Evolutionary conservation across 2,888 invertebrate species (phyloP).

Genomic region (Chalcosyrphus nemorum): DNA sequence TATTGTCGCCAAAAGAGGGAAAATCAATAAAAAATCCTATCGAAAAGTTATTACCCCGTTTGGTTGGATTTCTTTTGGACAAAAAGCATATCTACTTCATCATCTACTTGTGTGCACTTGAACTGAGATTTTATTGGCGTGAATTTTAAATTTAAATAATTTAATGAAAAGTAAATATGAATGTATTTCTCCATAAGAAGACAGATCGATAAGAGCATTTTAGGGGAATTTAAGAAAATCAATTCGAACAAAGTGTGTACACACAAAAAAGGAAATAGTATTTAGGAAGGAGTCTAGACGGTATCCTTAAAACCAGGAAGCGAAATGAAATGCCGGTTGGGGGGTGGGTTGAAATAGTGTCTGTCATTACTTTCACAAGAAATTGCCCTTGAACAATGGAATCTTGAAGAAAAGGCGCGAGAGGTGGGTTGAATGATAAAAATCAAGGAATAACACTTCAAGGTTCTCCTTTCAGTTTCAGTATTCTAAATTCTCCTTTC

Average conservation of each 20-base stretch:
- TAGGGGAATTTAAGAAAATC: neutral
- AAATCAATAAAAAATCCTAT: constrained; percentile 49
- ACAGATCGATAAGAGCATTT: constrained; percentile 34
- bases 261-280: neutral
- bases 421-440: neutral
- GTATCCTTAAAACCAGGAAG: neutral
- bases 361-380: constrained; percentile 32
- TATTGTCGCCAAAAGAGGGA: constrained; percentile 39
- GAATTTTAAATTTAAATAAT: constrained; percentile 18
- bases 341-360: neutral
- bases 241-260: neutral
- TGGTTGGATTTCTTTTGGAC: constrained; percentile 27
- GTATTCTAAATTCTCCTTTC: constrained; percentile 23
- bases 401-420: neutral
- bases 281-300: constrained; percentile 9
- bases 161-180: constrained; percentile 9
- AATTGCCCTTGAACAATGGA: constrained; percentile 34
- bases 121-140: neutral
- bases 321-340: neutral
- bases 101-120: neutral
- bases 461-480: constrained; percentile 44
- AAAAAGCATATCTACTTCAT: constrained; percentile 1
- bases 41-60: too few relatives aligned
- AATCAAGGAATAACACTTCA: neutral
- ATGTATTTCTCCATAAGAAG: constrained; percentile 14